phyloP scores from a whole-genome alignment of 2,113 vertebrate species.

The Tragulus kanchil region DNA sequence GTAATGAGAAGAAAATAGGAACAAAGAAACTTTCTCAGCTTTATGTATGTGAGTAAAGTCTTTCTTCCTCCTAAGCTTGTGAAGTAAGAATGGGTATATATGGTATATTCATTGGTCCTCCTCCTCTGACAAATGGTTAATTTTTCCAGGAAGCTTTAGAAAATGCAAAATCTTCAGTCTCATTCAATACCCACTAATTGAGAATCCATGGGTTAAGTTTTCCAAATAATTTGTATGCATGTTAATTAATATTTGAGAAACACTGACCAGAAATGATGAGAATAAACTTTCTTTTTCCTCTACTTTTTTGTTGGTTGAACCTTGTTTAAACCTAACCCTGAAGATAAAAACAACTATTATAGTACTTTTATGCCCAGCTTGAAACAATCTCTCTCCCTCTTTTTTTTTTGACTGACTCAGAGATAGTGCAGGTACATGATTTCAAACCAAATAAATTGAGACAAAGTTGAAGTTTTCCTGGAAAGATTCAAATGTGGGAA shows the following conservation, averaged over 20 bases:
- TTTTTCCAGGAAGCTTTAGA: no score
- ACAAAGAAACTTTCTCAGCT: background rate
- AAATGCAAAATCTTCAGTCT: background rate
- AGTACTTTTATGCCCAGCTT: background rate
- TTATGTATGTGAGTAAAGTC: background rate
- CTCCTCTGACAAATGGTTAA: background rate
- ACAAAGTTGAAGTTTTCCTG: constrained; percentile 24
- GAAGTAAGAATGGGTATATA: background rate
- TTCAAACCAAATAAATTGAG: constrained; percentile 57
- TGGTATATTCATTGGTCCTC: background rate
- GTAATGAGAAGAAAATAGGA: background rate
- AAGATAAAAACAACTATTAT: background rate
- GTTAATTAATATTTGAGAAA: background rate
- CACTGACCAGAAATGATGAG: background rate
- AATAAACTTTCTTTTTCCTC: background rate
- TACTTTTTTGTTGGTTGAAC: background rate
- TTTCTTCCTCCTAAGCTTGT: background rate
- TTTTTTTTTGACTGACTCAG: background rate
- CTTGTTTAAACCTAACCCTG: background rate
- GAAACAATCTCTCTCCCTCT: background rate
- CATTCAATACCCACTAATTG: background rate
- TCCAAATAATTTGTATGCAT: background rate
- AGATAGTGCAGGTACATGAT: background rate
- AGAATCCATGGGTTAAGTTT: background rate
- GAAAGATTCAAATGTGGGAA: constrained; percentile 3